Conservation (phyloP, 2,888 invertebrate genomes). For the Lepidocyrtoides sp. region DNA sequence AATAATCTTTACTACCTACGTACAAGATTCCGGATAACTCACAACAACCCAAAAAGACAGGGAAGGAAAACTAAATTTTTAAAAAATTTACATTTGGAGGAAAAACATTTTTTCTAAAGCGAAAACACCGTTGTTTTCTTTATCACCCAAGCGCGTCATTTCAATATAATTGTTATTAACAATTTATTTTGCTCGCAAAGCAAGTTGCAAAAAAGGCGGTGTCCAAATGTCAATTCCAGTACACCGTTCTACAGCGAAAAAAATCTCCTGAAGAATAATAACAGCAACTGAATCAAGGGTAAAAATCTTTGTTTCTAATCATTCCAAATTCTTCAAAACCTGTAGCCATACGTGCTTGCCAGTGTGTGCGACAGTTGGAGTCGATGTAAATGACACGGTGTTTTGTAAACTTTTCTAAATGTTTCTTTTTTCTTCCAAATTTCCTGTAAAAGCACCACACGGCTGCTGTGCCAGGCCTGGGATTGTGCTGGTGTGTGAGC, state of each 20-base stretch:
- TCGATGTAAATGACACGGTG: neutral
- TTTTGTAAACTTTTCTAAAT: slow-evolving; percentile 22
- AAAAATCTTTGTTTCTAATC: neutral
- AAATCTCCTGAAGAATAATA: neutral
- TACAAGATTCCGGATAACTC: neutral
- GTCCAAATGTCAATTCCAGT: neutral
- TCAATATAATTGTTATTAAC: neutral
- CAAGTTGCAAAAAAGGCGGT: neutral
- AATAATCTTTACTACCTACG: neutral
- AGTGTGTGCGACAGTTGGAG: neutral
- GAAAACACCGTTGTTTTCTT: neutral
- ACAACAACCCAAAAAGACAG: slow-evolving; percentile 43
- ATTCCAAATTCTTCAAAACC: neutral
- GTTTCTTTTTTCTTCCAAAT: neutral
- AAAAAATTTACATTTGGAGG: too few relatives aligned
- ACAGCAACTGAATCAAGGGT: neutral
- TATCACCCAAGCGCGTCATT: neutral
- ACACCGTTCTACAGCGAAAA: neutral
- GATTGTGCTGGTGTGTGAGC: neutral
- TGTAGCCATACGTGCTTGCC: neutral
- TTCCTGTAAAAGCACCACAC: slow-evolving; percentile 1
- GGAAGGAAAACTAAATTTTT: slow-evolving; percentile 19
- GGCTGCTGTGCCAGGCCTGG: neutral
- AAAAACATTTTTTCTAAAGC: neutral
- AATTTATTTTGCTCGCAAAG: neutral